Base-by-base conservation (phyloP, 2,113 vertebrate genomes). In the Rhinichthys klamathensis region DNA sequence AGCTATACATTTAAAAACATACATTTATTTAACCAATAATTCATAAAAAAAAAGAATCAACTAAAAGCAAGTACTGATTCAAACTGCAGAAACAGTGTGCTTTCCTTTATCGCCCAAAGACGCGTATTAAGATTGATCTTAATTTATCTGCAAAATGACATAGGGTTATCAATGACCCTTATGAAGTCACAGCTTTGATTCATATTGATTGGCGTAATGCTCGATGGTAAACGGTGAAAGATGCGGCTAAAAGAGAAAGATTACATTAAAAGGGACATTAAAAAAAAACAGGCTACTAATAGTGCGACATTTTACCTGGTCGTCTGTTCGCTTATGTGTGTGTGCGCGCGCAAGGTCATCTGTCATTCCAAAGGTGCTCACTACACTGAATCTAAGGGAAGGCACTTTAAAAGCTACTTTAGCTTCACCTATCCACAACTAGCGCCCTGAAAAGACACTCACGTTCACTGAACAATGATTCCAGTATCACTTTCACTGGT, bases 381-480 rank as follows among this genome's bases (percentile, higher is more conserved):
- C 76, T 84, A 72, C 27, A 83, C 21, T 77, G 38, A 51, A 84
- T 88, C 65, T 82, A 75, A 87, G 82, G 86, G 87, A 89, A 85
- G 83, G 86, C 92, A 92, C 92, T 94, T 95, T 93, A 91, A 91
- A 86, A 83, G 93, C 90, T 93, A 92, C 94, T 95, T 93, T 91
- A 95, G 91, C 89, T 90, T 93, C 94, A 95, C 90, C 93, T 90
- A 93, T 87, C 93, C 94, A 92, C 75, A 89, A 88, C 88, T 88
- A 73, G 65, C 87, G 87, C 91, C 30, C 38, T 84, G 73, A 89
- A 86, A 54, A 87, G 84, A 87, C 91, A 90, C 91, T 92, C 91
- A 85, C 87, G 91, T 87, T 93, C 93, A 95, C 93, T 92, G 93
- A 94, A 92, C 94, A 92, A 92, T 90, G 90, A 91, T 92, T 93